Evolutionary conservation across 2,797 vertebrate species (phyloP).

Genomic region (Rhynchonycteris naso): DNA sequence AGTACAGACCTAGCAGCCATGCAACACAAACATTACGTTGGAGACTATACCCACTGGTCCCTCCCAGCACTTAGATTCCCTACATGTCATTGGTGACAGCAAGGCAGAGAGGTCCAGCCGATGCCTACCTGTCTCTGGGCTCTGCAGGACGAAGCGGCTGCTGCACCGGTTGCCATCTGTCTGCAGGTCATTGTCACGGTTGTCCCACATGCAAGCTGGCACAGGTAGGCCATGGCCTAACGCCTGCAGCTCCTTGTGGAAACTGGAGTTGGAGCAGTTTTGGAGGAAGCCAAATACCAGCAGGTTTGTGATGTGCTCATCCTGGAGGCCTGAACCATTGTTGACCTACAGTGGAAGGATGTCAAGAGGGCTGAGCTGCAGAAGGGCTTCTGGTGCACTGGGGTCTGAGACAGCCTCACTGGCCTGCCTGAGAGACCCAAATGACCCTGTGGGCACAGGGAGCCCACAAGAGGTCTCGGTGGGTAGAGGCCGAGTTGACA

Average conservation of each 20-base stretch:
- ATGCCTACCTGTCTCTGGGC: slow-evolving; percentile 60
- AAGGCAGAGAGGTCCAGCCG: rapidly evolving
- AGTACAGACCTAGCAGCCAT: neutral
- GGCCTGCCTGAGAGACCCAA: neutral
- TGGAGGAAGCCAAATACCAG: slow-evolving; percentile 85
- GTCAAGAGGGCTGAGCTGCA: neutral
- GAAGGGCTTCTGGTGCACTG: neutral
- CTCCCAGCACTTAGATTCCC: neutral
- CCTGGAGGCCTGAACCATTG: slow-evolving; percentile 39
- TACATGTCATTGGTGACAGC: neutral
- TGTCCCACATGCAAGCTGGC: rapidly evolving
- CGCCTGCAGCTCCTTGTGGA: slow-evolving; percentile 70
- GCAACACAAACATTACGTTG: neutral
- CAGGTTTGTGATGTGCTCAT: neutral
- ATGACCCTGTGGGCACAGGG: too few relatives aligned
- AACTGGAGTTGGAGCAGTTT: slow-evolving; percentile 51
- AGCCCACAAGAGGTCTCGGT: too few relatives aligned
- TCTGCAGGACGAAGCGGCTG: slow-evolving; percentile 9
- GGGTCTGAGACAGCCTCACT: neutral
- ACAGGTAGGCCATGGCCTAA: slow-evolving; percentile 21
- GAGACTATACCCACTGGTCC: too few relatives aligned
- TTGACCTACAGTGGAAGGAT: slow-evolving; percentile 48
- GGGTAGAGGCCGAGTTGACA: neutral
- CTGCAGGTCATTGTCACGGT: slow-evolving; percentile 76
- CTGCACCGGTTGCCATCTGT: slow-evolving; percentile 83